Percentiles rank a stretch among this genome's conserved stretches.
These are phyloP conservation scores for Margaritifera margaritifera DNA, from an alignment of 2,888 invertebrate species.

Conservation along the genomic window DNA sequence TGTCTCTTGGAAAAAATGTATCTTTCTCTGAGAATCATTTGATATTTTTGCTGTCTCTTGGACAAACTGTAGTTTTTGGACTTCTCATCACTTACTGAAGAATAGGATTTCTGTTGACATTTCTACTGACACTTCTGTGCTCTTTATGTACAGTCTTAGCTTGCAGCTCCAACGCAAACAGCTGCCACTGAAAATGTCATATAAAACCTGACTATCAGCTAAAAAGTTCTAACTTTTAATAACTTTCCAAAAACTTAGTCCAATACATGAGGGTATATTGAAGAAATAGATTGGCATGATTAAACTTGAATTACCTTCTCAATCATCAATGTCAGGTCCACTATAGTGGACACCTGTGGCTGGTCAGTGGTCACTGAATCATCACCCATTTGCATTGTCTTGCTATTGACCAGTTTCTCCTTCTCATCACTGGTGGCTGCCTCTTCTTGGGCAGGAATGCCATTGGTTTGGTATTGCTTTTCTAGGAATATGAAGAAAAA, in stretches of 20 bases:
- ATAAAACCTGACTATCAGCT: no score
- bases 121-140: slow-evolving; percentile 2
- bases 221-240: no score
- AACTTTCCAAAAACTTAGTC: no score
- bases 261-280: no score
- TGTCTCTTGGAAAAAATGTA: no score
- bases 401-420: slow-evolving; percentile 22
- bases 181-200: no score
- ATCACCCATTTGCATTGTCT: slow-evolving; percentile 3
- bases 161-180: no score
- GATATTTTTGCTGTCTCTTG: no score
- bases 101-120: neutral
- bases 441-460: slow-evolving; percentile 22
- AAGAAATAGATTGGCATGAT: neutral
- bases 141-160: no score
- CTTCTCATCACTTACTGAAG: neutral
- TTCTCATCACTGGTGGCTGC: slow-evolving; percentile 29
- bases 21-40: no score
- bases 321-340: slow-evolving; percentile 47
- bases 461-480: neutral
- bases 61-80: neutral
- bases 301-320: slow-evolving; percentile 39
- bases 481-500: no score
- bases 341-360: slow-evolving; percentile 30
- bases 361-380: slow-evolving; percentile 1